Evolutionary conservation across 2,797 vertebrate species (phyloP).

Genomic region (Gouania willdenowi): DNA sequence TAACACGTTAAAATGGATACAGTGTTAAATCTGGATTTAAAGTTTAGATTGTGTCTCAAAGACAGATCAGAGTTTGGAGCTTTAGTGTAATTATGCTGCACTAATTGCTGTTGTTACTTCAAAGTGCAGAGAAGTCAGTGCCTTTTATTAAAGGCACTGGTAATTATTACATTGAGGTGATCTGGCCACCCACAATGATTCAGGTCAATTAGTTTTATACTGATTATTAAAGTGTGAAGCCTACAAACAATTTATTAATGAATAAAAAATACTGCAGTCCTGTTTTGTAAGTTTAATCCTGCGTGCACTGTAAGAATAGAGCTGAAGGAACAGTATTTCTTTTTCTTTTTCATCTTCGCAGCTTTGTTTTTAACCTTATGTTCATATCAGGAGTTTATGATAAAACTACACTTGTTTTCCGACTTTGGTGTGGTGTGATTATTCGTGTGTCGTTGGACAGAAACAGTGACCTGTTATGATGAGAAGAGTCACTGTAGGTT

Average conservation of each 20-base stretch:
- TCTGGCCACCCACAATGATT: not conserved
- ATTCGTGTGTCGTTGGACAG: not conserved
- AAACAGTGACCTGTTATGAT: slow-evolving; percentile 21
- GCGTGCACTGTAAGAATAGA: too few relatives aligned
- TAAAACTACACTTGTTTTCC: slow-evolving; percentile 57
- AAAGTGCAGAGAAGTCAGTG: slow-evolving; percentile 19
- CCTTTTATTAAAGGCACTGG: slow-evolving; percentile 7
- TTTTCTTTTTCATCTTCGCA: slow-evolving; percentile 27
- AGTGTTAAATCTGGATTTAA: too few relatives aligned
- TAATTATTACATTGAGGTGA: slow-evolving; percentile 30
- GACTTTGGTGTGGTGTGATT: slow-evolving; percentile 12
- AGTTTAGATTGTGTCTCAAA: not conserved
- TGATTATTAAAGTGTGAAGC: slow-evolving; percentile 19
- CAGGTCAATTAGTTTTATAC: slow-evolving; percentile 1
- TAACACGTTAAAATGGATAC: not conserved
- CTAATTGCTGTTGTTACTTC: slow-evolving; percentile 22
- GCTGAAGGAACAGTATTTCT: too few relatives aligned
- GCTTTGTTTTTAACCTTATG: slow-evolving; percentile 22
- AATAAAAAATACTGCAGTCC: too few relatives aligned
- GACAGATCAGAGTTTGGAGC: not conserved
- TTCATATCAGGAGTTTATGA: too few relatives aligned
- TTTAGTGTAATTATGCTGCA: slow-evolving; percentile 6
- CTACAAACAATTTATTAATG: too few relatives aligned
- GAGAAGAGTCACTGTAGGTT: slow-evolving; percentile 40
- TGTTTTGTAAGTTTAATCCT: too few relatives aligned